Conservation (phyloP, 2,888 invertebrate genomes). For the Xestia c-nigrum region DNA sequence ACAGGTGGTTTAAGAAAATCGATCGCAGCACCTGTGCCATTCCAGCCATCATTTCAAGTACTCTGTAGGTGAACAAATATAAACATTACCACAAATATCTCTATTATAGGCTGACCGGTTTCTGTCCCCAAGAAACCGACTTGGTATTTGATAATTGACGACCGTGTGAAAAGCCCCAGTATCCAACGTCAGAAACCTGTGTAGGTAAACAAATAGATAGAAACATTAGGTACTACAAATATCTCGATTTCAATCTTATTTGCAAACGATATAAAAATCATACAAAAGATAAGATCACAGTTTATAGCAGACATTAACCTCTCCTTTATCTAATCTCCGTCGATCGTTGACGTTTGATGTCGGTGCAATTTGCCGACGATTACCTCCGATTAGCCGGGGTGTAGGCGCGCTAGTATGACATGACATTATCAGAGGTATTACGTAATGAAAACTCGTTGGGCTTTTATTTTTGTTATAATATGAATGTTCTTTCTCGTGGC, state of each 20-base stretch:
- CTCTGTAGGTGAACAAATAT: slow-evolving; percentile 21
- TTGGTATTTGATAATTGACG: no score
- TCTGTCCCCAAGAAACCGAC: no score
- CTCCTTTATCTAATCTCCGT: slow-evolving; percentile 65
- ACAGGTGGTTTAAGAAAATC: neutral
- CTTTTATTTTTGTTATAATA: slow-evolving; percentile 19
- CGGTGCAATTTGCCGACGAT: slow-evolving; percentile 53
- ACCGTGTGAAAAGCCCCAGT: no score
- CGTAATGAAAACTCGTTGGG: neutral
- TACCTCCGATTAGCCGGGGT: slow-evolving; percentile 50
- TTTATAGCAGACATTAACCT: slow-evolving; percentile 57
- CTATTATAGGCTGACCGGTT: no score
- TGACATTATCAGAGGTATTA: slow-evolving; percentile 35
- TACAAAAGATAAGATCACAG: slow-evolving; percentile 41
- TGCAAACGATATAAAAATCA: slow-evolving; percentile 49
- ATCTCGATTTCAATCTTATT: slow-evolving; percentile 31
- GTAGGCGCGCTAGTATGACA: slow-evolving; percentile 40
- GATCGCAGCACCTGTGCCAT: neutral
- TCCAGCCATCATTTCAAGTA: neutral
- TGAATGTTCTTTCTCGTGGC: neutral
- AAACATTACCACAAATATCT: slow-evolving; percentile 35
- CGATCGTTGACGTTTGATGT: slow-evolving; percentile 60
- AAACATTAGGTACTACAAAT: slow-evolving; percentile 35
- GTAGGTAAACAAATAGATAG: slow-evolving; percentile 24
- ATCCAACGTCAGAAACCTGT: no score